phyloP scores from a whole-genome alignment of 2,888 invertebrate species.

The Dinocampus coccinellae region DNA sequence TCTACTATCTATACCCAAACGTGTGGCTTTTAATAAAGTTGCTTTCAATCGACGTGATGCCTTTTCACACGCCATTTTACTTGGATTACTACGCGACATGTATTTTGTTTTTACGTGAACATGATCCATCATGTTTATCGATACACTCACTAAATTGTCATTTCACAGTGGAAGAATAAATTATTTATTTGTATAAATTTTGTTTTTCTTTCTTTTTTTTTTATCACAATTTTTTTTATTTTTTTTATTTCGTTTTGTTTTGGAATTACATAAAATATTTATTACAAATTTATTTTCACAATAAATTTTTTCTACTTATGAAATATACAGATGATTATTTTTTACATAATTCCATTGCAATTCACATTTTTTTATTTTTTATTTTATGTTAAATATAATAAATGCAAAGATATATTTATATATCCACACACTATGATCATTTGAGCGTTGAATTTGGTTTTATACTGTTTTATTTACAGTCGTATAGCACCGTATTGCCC shows the following conservation, averaged over 20 bases:
- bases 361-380: no score
- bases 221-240: no score
- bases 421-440: neutral
- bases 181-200: no score
- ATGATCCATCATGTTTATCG: slow-evolving; percentile 55
- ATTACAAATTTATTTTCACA: no score
- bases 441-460: neutral
- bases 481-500: neutral
- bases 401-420: no score
- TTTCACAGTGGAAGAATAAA: neutral
- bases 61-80: slow-evolving; percentile 66
- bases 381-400: no score
- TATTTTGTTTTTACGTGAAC: slow-evolving; percentile 60
- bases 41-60: slow-evolving; percentile 61
- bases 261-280: no score
- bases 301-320: no score
- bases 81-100: slow-evolving; percentile 55
- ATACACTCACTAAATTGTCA: neutral
- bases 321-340: no score
- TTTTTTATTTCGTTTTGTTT: no score
- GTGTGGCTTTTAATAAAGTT: slow-evolving; percentile 62
- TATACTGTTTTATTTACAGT: slow-evolving; percentile 23
- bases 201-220: no score
- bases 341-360: no score
- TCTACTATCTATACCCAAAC: slow-evolving; percentile 59